Evolutionary conservation across 2,113 vertebrate species (phyloP).

Genomic region (Pycnonotus jocosus): DNA sequence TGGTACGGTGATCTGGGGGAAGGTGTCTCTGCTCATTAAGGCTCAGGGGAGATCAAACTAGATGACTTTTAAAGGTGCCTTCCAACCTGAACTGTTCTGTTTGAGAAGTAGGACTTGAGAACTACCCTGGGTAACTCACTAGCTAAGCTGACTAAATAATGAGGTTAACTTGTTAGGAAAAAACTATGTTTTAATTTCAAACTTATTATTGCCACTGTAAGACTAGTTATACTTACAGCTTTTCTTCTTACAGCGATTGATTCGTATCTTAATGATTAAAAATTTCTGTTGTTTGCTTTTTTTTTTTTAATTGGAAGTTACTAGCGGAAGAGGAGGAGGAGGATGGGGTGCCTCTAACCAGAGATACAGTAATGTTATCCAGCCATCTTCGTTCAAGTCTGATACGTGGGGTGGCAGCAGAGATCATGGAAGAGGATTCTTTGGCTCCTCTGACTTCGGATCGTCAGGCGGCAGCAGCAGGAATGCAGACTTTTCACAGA

Average conservation of each 20-base stretch:
- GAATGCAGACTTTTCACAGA: slow-evolving; percentile 71
- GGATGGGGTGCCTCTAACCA: slow-evolving; percentile 53
- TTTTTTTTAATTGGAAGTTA: slow-evolving; percentile 37
- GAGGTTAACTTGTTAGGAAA: not conserved
- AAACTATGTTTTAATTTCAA: rapidly evolving
- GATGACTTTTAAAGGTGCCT: not conserved
- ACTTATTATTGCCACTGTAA: not conserved
- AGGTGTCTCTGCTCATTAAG: not conserved
- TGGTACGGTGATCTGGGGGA: not conserved
- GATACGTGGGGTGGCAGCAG: slow-evolving; percentile 67
- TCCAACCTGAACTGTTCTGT: not conserved
- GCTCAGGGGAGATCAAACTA: not conserved
- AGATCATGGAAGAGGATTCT: slow-evolving; percentile 63
- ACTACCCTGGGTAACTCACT: not conserved
- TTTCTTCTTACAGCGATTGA: not conserved
- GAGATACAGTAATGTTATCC: slow-evolving; percentile 71
- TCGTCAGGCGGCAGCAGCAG: not conserved
- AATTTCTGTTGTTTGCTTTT: not conserved
- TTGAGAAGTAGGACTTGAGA: not conserved
- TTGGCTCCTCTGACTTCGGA: slow-evolving; percentile 58
- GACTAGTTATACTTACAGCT: not conserved
- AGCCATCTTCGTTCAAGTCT: slow-evolving; percentile 78
- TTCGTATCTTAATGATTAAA: not conserved
- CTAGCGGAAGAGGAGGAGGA: slow-evolving; percentile 38
- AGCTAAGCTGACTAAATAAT: not conserved